Evolutionary conservation across 2,888 invertebrate species (phyloP), one percentile per base, ranked within the genome.

Genomic region (Ethmia dodecea): DNA sequence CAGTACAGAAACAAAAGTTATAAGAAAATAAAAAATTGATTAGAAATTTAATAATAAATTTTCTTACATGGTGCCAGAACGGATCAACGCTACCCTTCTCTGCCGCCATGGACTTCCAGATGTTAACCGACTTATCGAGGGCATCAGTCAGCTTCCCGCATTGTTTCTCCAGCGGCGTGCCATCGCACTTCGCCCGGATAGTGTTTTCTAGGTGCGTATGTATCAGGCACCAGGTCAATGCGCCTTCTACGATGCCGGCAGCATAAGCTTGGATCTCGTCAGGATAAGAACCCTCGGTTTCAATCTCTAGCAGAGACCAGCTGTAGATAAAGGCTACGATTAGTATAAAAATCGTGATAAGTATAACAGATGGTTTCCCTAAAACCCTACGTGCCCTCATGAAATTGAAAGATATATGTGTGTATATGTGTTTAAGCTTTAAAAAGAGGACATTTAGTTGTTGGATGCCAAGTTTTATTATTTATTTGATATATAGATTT

Each of bases 251-350:
- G 26, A 94, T 87, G 3, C 97, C 97, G 1, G 96, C 96, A 1
- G 94, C 92, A 68, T 92, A 95, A 0, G 95, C 95, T 79, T 96
- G 96, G 27, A 93, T 89, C 52, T 89, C 89, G 66, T 96, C 95
- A 1, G 91, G 89, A 69, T 91, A 93, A 3, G 88, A 86, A 13
- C 88, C 83, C 49, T 92, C 91, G 0, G 95, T 94, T 76, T 93
- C 91, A 28, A 96, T 89, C 79, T 95, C 94, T 38, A 96, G 78
- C 48, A 90, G 89, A 11, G 93, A 92, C 95, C 95, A 95, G 37
- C 95, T 95, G 56, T 2, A 68, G 71, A 30, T 15, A 12, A 33
- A 11, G n/a, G n/a, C n/a, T n/a, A n/a, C n/a, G n/a, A n/a, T n/a
- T n/a, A n/a, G n/a, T n/a, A n/a, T n/a, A n/a, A n/a, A n/a, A n/a